These are phyloP conservation scores for Pemphigus obesinymphae DNA, from an alignment of 1,140 invertebrate genomes.

Conservation along the genomic window DNA sequence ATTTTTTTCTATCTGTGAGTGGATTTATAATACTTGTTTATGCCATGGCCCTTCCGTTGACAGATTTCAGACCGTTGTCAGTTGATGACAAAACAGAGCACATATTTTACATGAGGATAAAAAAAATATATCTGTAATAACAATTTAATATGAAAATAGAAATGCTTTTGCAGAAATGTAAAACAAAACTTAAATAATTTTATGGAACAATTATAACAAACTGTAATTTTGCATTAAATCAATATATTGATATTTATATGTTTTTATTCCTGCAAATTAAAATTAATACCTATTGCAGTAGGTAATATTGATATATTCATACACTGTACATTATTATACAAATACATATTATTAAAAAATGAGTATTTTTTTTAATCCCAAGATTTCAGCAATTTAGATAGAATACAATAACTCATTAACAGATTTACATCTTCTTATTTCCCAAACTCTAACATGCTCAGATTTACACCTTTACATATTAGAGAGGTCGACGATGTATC, in stretches of 20 bases:
- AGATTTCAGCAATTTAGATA: too few species aligned
- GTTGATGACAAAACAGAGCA: background rate
- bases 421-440: too few species aligned
- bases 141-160: background rate
- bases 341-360: too few species aligned
- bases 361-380: too few species aligned
- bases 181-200: background rate
- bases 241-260: background rate
- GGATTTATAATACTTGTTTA: constrained; percentile 33
- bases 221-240: background rate
- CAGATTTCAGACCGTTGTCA: constrained; percentile 17
- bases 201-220: background rate
- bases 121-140: background rate
- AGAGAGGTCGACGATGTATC: too few species aligned
- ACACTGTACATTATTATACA: too few species aligned
- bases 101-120: background rate
- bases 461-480: too few species aligned
- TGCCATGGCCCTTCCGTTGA: background rate
- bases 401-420: too few species aligned
- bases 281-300: too few species aligned
- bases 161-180: background rate
- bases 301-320: too few species aligned
- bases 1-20: constrained; percentile 20
- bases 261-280: background rate
- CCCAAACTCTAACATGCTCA: too few species aligned